Conservation (phyloP, 2,797 vertebrate genomes). For the Aythya fuligula region DNA sequence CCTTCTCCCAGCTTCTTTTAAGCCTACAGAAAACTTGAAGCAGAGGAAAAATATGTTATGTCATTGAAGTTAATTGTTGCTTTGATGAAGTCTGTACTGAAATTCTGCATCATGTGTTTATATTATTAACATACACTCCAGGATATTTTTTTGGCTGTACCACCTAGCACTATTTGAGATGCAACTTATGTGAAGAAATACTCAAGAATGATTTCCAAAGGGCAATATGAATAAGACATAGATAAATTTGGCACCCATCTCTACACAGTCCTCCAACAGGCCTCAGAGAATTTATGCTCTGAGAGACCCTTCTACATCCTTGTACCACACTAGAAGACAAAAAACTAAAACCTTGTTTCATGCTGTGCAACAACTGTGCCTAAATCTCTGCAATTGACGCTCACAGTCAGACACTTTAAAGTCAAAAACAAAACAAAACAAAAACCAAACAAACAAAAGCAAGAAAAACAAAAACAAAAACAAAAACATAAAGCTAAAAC, state of each 20-base stretch:
- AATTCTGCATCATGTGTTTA: neutral
- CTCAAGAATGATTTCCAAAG: neutral
- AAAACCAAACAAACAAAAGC: no score
- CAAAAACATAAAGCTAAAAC: no score
- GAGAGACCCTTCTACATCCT: neutral
- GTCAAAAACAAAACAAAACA: neutral
- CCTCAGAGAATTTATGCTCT: neutral
- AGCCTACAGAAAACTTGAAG: neutral
- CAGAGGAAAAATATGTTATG: neutral
- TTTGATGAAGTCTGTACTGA: neutral
- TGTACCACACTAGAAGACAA: neutral
- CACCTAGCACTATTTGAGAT: neutral
- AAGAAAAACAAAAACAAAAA: no score
- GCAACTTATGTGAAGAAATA: neutral
- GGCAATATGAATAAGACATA: neutral
- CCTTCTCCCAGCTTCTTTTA: neutral
- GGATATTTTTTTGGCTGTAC: neutral
- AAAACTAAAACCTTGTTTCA: neutral
- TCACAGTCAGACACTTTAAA: neutral
- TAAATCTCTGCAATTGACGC: neutral
- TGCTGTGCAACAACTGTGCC: neutral
- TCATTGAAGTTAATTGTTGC: neutral
- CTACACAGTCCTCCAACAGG: neutral
- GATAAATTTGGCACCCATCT: accelerated
- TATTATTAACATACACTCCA: accelerated